Evolutionary conservation across 2,888 invertebrate species (phyloP), one percentile per base, ranked within the genome.

Genomic region (Trissoscelio sp.): DNA sequence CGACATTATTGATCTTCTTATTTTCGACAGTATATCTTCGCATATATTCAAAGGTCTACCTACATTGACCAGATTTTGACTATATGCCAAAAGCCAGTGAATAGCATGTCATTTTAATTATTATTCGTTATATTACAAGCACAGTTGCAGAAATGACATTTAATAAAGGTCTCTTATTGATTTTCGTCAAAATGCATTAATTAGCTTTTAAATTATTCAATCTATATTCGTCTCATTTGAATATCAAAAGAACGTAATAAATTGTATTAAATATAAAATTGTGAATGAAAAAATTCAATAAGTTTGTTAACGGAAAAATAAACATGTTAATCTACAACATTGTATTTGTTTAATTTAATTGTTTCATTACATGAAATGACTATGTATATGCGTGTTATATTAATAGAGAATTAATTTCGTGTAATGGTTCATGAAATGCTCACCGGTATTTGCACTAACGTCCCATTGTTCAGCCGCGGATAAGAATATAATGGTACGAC

Each of bases 371-470:
- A 14, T 42, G 3, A 9, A 9, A 42, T 42, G 42, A 14, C 3
- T 14, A 3, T 14, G 2, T 42, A 14, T 42, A 28, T 5, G 3
- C 37, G 2, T 37, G 11, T 11, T 14, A 60, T 22, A 4, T 55
- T 39, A 37, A 58, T 22, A 39, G 37, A 34, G 11, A 34, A 22
- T 39, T 44, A n/a, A 9, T 18, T 18, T 22, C 12, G 4, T 16
- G 12, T 24, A 48, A 48, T n/a, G 12, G 12, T 28, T 51, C 9
- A 22, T 44, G 11, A 28, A 44, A 16, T 60, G 94, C 96, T 96
- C 92, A 97, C 97, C 93, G 97, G 97, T 93, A 97, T 97, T 93
- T 97, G 97, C 86, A 97, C 95, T 91, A 96, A 95, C 53, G 96
- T 95, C 83, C 97, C 97, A 92, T 97, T 97, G 92, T 96, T 96